These are phyloP conservation scores for Elymnias hypermnestra DNA, from an alignment of 1,140 invertebrate species.

Conservation along the genomic window DNA sequence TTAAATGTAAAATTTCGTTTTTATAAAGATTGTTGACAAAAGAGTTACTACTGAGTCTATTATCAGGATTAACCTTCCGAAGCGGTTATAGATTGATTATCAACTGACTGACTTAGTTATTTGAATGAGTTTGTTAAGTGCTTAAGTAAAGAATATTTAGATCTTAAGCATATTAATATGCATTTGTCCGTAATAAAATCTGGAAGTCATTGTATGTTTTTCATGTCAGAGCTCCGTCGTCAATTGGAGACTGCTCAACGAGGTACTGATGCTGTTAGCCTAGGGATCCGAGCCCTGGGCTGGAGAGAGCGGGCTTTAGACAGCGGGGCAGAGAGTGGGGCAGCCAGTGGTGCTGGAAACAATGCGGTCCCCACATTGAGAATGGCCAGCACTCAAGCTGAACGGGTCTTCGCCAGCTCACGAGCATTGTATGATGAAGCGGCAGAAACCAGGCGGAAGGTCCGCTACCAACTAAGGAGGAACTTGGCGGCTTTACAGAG, in stretches of 20 bases:
- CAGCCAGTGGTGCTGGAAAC: slow-evolving; percentile 21
- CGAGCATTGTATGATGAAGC: slow-evolving; percentile 73
- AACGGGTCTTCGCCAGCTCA: slow-evolving; percentile 69
- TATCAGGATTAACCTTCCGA: too few species aligned
- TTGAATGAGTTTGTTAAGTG: too few species aligned
- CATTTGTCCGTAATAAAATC: too few species aligned
- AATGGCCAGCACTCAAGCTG: slow-evolving; percentile 45
- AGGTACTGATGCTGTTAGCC: slow-evolving; percentile 48
- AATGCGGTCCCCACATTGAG: slow-evolving; percentile 21
- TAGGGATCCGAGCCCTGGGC: slow-evolving; percentile 50
- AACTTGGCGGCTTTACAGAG: slow-evolving; percentile 58
- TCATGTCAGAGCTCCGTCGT: slow-evolving; percentile 48
- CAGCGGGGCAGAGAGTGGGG: slow-evolving; percentile 34
- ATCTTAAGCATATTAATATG: too few species aligned
- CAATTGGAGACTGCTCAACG: slow-evolving; percentile 46
- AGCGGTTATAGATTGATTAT: too few species aligned
- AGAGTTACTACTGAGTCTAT: too few species aligned
- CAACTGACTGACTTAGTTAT: too few species aligned
- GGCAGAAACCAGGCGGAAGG: slow-evolving; percentile 63
- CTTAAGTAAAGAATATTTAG: too few species aligned
- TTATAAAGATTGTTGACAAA: too few species aligned
- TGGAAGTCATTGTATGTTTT: too few species aligned
- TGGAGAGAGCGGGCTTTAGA: slow-evolving; percentile 57
- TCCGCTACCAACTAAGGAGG: slow-evolving; percentile 62
- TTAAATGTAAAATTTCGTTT: too few species aligned